A percentile compares a stretch with the other conserved stretches of the same genome.
phyloP scores from a whole-genome alignment of 1,140 invertebrate species.

The Amyelois transitella region DNA sequence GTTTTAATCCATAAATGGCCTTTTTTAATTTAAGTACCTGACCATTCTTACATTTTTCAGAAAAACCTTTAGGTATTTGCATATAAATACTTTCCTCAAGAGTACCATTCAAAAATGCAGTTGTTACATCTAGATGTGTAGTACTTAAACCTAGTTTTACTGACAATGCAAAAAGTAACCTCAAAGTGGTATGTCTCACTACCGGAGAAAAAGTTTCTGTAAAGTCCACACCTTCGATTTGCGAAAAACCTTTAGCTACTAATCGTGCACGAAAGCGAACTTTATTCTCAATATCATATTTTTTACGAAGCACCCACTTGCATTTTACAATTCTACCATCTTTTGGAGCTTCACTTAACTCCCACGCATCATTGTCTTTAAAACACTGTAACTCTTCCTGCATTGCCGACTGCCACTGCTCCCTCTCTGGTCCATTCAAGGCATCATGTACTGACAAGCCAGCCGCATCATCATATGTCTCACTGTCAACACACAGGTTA shows the following conservation, averaged over 20 bases:
- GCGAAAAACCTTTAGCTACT: too few relatives aligned
- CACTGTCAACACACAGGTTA: constrained; percentile 13
- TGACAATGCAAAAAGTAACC: constrained; percentile 9
- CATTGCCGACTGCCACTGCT: constrained; percentile 21
- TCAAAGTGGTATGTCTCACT: constrained; percentile 10
- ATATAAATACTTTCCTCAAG: not conserved
- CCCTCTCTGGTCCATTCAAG: constrained; percentile 9
- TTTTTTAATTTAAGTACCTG: constrained; percentile 2
- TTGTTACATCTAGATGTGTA: constrained; percentile 9
- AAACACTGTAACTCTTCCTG: constrained; percentile 34
- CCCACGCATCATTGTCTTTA: constrained; percentile 40
- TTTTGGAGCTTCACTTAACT: constrained; percentile 33
- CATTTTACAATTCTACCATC: constrained; percentile 25
- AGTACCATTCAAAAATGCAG: constrained; percentile 7
- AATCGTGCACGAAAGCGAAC: too few relatives aligned
- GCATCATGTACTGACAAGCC: constrained; percentile 25
- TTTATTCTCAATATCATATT: constrained; percentile 3
- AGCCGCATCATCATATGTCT: constrained; percentile 29
- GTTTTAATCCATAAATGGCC: constrained; percentile 1
- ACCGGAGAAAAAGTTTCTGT: constrained; percentile 15
- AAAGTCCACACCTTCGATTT: too few relatives aligned
- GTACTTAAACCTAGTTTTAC: constrained; percentile 8
- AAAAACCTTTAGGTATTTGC: too few relatives aligned
- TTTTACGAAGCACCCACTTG: too few relatives aligned
- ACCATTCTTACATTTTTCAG: too few relatives aligned